Conservation (phyloP, 2,888 invertebrate species). For the Adelognathus sp. region DNA sequence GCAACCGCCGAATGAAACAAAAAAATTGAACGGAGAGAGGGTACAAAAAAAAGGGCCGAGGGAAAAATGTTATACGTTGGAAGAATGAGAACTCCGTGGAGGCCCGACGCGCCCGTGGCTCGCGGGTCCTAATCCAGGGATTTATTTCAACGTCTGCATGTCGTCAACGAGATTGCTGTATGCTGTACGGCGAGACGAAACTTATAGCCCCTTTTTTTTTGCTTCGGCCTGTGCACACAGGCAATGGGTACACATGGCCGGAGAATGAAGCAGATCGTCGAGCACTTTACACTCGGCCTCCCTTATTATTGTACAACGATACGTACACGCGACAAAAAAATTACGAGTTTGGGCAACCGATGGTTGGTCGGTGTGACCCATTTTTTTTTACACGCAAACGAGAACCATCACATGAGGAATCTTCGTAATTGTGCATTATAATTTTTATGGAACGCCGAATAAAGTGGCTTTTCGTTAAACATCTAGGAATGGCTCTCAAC, state of each 20-base stretch:
- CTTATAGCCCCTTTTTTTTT: constrained; percentile 18
- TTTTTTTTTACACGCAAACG: too few relatives aligned
- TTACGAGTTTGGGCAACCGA: too few relatives aligned
- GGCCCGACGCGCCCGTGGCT: constrained; percentile 10
- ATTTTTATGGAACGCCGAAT: too few relatives aligned
- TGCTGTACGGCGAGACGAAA: constrained; percentile 1
- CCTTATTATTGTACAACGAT: background rate
- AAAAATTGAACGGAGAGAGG: background rate
- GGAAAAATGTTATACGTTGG: background rate
- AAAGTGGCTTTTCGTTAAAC: too few relatives aligned
- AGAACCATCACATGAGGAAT: too few relatives aligned
- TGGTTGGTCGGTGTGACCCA: too few relatives aligned
- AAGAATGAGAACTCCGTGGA: constrained; percentile 21
- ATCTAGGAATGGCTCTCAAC: too few relatives aligned
- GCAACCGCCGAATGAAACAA: constrained; percentile 47
- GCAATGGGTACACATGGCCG: background rate
- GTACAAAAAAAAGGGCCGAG: background rate
- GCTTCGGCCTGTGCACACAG: background rate
- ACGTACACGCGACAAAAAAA: background rate
- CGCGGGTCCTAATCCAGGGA: constrained; percentile 62
- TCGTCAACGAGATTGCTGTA: constrained; percentile 51
- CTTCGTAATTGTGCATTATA: too few relatives aligned
- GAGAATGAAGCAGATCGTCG: background rate
- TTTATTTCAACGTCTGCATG: constrained; percentile 65
- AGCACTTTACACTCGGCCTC: background rate